These are phyloP conservation scores for Cyclopterus lumpus DNA, from an alignment of 2,797 vertebrate species.

Conservation along the genomic window DNA sequence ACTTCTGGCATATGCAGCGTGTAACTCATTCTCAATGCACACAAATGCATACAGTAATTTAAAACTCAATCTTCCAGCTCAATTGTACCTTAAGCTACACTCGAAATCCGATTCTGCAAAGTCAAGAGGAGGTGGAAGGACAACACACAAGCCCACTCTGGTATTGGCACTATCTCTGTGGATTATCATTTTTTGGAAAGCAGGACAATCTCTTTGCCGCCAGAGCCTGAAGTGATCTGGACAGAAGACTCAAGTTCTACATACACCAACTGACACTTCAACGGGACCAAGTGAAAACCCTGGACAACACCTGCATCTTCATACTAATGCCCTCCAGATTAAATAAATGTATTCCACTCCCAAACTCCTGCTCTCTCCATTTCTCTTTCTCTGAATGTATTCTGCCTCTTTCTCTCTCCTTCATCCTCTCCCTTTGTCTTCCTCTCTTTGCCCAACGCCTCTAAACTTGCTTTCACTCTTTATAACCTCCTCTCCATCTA, in stretches of 20 bases:
- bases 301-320: constrained; percentile 68
- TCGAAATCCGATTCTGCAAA: constrained; percentile 6
- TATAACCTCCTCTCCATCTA: constrained; percentile 15
- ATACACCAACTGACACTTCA: constrained; percentile 22
- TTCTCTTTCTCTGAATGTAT: constrained; percentile 46
- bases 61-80: constrained; percentile 10
- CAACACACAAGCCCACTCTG: neutral
- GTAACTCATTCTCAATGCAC: neutral
- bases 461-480: constrained; percentile 48
- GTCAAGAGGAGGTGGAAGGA: constrained; percentile 5
- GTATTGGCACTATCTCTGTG: constrained; percentile 8
- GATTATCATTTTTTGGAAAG: constrained; percentile 22
- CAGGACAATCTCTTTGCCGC: constrained; percentile 12
- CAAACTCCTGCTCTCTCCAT: constrained; percentile 25
- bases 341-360: constrained; percentile 70
- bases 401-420: constrained; percentile 41
- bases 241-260: constrained; percentile 30
- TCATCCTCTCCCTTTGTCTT: constrained; percentile 27
- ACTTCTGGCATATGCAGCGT: neutral
- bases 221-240: constrained; percentile 36
- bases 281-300: constrained; percentile 29
- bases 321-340: constrained; percentile 60
- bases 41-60: neutral
- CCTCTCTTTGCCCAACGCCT: constrained; percentile 23
- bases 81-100: constrained; percentile 4